Conservation (phyloP, 2,888 invertebrate species). For the Tanypteryx hageni region DNA sequence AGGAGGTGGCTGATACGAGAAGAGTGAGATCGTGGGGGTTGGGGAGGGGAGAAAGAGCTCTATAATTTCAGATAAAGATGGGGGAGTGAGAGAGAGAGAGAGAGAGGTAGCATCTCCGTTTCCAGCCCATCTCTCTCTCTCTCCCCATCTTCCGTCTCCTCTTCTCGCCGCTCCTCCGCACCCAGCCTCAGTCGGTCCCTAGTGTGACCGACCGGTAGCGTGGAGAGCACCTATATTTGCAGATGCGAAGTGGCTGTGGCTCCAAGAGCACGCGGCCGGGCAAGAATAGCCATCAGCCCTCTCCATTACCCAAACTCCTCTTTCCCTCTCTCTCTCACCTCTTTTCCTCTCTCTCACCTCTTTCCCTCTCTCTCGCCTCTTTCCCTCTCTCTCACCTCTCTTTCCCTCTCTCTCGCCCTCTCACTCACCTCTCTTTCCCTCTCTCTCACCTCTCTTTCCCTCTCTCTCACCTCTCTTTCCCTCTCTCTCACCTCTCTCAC, state of each 20-base stretch:
- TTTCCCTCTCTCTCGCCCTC: not conserved
- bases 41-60: too few species aligned
- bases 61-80: too few species aligned
- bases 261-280: constrained; percentile 70
- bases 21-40: too few species aligned
- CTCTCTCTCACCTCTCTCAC: not conserved
- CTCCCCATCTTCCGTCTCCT: not conserved
- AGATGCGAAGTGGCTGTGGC: constrained; percentile 70
- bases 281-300: constrained; percentile 71
- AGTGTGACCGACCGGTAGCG: constrained; percentile 9
- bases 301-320: constrained; percentile 68
- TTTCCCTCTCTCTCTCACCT: constrained; percentile 55
- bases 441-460: not conserved
- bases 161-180: not conserved
- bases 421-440: not conserved
- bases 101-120: not conserved
- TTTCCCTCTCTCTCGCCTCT: not conserved
- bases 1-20: too few species aligned
- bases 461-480: not conserved
- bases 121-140: not conserved
- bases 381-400: not conserved
- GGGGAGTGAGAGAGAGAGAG: too few species aligned
- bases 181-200: not conserved
- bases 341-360: constrained; percentile 1
- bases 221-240: constrained; percentile 35